Evolutionary conservation across 1,140 invertebrate genomes (phyloP), one percentile per base, ranked within the genome.

Genomic region (Coptotermes formosanus): DNA sequence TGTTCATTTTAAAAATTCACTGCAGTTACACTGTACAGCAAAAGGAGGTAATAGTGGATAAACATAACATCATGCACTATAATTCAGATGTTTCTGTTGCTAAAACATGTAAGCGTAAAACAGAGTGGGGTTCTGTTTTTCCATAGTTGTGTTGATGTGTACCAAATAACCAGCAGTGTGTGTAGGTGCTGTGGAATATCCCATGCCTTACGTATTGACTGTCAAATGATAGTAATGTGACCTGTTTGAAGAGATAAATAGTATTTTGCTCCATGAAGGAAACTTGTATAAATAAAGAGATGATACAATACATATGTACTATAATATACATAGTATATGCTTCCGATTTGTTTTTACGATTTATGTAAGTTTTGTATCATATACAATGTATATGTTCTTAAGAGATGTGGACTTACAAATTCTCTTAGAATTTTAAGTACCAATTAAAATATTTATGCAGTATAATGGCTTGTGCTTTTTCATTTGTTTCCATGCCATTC

Each of bases 371-470:
- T 75, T 75, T 75, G 64, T 75, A 75, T 75, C 64, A 75, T 75
- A 75, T 75, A 75, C 64, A 75, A 75, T 75, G 64, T 75, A 75
- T 75, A 75, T 75, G 64, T 75, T 75, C 25, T 75, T 30, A 75
- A 75, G 64, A 75, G 19, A 75, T 75, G n/a, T 75, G 64, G 64
- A 30, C 64, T 75, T 75, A 75, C 14, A 75, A 55, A 75, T 75
- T 75, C 64, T 75, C n/a, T 30, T 75, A 75, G 64, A 30, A 75
- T 75, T 75, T 30, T n/a, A 75, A 75, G 64, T 75, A 75, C 64
- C 64, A 75, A 75, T 75, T 75, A 75, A 55, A 75, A 75, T 75
- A 75, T 75, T 75, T 75, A 75, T 75, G n/a, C 64, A 75, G 64
- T n/a, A 75, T 75, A 30, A 11, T 75, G 64, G 19, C 21, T 64